Evolutionary conservation across 2,113 vertebrate species (phyloP).

Genomic region (Platycercus adscitus): DNA sequence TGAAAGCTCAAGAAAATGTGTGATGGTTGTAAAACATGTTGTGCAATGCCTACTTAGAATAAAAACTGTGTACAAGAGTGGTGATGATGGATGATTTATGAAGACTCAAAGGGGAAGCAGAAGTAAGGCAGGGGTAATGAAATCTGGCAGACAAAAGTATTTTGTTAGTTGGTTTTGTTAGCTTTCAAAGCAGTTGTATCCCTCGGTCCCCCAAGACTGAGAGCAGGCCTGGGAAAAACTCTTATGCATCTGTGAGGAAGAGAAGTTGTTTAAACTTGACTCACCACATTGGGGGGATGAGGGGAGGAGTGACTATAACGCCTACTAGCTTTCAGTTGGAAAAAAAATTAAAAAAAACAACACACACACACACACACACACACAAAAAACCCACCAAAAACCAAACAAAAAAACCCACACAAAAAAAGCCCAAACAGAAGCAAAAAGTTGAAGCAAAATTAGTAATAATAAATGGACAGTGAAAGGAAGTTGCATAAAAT

Average conservation of each 20-base stretch:
- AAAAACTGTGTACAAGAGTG: neutral
- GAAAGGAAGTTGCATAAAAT: neutral
- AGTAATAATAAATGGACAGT: neutral
- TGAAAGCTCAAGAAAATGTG: neutral
- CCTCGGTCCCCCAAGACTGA: neutral
- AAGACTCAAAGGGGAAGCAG: conserved; percentile 1
- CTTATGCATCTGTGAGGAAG: neutral
- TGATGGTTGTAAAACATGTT: neutral
- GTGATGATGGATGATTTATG: neutral
- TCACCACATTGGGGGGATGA: neutral
- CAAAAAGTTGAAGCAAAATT: neutral
- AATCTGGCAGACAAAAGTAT: neutral
- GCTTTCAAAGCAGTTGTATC: neutral
- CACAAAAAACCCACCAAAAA: too few species aligned
- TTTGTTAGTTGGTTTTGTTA: neutral
- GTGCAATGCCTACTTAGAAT: neutral
- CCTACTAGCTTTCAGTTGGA: neutral
- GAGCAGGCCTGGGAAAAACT: neutral
- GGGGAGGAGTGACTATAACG: neutral
- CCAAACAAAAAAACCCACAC: neutral
- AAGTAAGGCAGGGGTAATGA: neutral
- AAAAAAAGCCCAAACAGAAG: too few species aligned
- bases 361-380: too few species aligned
- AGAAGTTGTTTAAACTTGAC: neutral
- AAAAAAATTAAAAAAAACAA: neutral